Evolutionary conservation across 2,113 vertebrate species (phyloP), one percentile per base, ranked within the genome.

Genomic region (Polyodon spathula): DNA sequence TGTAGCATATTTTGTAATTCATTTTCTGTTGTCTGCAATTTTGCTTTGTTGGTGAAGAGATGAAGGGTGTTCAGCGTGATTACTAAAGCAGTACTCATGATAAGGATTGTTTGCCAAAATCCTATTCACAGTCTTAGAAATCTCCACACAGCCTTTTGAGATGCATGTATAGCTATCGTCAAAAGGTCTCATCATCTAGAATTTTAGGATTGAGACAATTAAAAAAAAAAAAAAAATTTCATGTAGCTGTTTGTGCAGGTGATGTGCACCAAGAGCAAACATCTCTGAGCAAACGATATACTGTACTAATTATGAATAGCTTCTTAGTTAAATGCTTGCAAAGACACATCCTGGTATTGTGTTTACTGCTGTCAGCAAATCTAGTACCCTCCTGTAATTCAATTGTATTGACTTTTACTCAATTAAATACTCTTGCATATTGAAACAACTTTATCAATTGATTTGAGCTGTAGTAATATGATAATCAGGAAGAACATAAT

Each of bases 401-500:
- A 93, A 96, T 97, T 89, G 87, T 81, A 86, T 81, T 92, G 92
- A 93, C 90, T 93, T 91, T 95, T 92, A 95, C 93, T 97, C 92
- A 94, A 97, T 98, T 97, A 97, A 95, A 93, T 91, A 89, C 88
- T 90, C 92, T 89, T 88, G 81, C 84, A 89, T 84, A 89, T 90
- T 92, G 91, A 91, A 92, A 87, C 83, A 89, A 89, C 90, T 96
- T 94, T 95, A 93, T 95, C 91, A 96, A 95, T 93, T 97, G 95
- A 97, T 94, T 92, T 60, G 76, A 83, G 82, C 92, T 88, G 88
- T 89, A 89, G 88, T 97, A 97, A 98, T 95, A 90, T 84, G 92
- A 96, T 97, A 96, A 97, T 93, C 86, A 88, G 88, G 88, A 87
- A 92, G 89, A 97, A 94, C 90, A 91, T 77, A 79, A 90, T 86